Evolutionary conservation across 2,888 invertebrate genomes (phyloP).

Genomic region (Neoscelio sp.): DNA sequence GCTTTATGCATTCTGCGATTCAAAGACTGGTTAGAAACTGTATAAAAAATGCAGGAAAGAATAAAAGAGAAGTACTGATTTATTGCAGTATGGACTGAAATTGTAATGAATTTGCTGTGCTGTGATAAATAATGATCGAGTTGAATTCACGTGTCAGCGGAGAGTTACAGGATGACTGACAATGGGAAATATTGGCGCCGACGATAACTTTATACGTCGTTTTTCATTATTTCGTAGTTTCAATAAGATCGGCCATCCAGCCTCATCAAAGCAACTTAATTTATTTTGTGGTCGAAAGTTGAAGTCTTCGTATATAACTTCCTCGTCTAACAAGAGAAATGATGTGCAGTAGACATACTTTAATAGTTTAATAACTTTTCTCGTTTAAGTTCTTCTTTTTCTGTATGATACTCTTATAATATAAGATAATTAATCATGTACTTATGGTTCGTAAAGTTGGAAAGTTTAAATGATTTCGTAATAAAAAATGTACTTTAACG

Average conservation of each 20-base stretch:
- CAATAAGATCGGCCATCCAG: conserved; percentile 35
- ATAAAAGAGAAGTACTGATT: too few species aligned
- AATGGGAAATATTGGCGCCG: background rate
- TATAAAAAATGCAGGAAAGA: too few species aligned
- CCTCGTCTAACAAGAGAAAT: conserved; percentile 22
- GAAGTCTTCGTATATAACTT: conserved; percentile 14
- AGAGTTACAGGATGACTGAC: conserved; percentile 26
- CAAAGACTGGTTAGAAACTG: too few species aligned
- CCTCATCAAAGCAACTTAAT: conserved; percentile 37
- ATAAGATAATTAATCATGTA: too few species aligned
- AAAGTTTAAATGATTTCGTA: too few species aligned
- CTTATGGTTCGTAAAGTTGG: too few species aligned
- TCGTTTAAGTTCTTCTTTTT: conserved; percentile 1
- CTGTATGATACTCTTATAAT: background rate
- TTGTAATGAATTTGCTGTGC: background rate
- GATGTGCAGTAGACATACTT: conserved; percentile 25
- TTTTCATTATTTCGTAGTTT: conserved; percentile 51
- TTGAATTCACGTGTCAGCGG: conserved; percentile 17
- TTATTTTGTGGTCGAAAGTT: conserved; percentile 45
- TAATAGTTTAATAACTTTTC: conserved; percentile 33
- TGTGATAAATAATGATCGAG: conserved; percentile 29
- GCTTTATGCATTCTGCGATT: too few species aligned
- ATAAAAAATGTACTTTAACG: too few species aligned
- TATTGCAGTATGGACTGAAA: too few species aligned
- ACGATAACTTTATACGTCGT: conserved; percentile 34